Base-by-base conservation (phyloP, 2,888 invertebrate species). In the Holacanthella duospinosa region DNA sequence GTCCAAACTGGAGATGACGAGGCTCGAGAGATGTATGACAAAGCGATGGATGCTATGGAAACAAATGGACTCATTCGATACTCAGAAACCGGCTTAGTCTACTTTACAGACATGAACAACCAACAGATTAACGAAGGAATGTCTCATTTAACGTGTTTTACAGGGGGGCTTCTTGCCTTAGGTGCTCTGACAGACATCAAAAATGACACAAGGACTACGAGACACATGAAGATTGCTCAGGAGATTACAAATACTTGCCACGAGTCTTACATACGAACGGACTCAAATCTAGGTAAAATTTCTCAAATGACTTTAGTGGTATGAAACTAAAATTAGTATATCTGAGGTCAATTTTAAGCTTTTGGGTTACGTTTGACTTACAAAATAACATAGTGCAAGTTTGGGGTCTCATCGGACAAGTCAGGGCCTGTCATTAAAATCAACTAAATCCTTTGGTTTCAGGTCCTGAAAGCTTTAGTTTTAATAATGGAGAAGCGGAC, bases 61-160 rank as follows among this genome's bases (percentile, higher is more conserved):
- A 82, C 89, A 56, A 84, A 86, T n/a, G 60, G 44, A 67, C 82
- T 92, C 67, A 67, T 81, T 25, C 81, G 87, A 58, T 87, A 84
- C 55, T 93, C 91, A 19, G 82, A 74, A 36, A 82, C 85, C 26
- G 91, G 93, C 0, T 82, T 96, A 57, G 3, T 53, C 6, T 99
- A 97, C 77, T 86, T 92, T 68, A 89, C 89, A 1, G 93, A 95
- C 76, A 79, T 93, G 75, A 93, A 92, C 77, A 93, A 90, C 75
- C 93, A 89, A 65, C 81, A 92, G 63, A 81, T 90, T 27, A 96
- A 96, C 75, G 90, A 93, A 78, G 96, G 96, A 82, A 94, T 95
- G 92, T 97, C 95, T 76, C 96, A 97, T 79, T 80, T 97, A 62
- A 93, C 92, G 1, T 97, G 97, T 77, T 97, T 97, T 77, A 85